These are phyloP conservation scores for Ondatra zibethicus DNA, from an alignment of 2,113 vertebrate species.

Conservation along the genomic window DNA sequence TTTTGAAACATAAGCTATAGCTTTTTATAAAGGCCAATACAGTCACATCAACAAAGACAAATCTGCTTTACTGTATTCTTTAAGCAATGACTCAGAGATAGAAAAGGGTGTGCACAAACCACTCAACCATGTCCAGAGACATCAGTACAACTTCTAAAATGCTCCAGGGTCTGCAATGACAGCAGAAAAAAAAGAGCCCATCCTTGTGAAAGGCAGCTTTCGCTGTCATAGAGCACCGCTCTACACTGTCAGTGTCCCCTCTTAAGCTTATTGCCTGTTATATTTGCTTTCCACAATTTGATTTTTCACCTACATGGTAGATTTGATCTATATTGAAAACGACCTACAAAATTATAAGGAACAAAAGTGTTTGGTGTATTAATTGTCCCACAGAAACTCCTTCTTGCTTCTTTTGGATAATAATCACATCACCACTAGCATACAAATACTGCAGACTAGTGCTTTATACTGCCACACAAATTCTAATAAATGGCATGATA, in stretches of 20 bases:
- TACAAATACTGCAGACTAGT: neutral
- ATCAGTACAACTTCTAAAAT: neutral
- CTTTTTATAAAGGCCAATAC: slow-evolving; percentile 44
- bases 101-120: neutral
- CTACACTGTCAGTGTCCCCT: neutral
- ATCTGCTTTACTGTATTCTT: slow-evolving; percentile 38
- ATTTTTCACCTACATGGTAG: slow-evolving; percentile 58
- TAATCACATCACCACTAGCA: neutral
- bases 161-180: neutral
- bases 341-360: slow-evolving; percentile 58
- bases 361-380: slow-evolving; percentile 53
- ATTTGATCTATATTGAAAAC: slow-evolving; percentile 68
- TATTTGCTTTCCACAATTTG: slow-evolving; percentile 56
- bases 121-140: slow-evolving; percentile 33
- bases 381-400: slow-evolving; percentile 34
- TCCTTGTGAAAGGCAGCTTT: neutral
- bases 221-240: slow-evolving; percentile 24
- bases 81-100: slow-evolving; percentile 18
- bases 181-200: neutral
- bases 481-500: neutral
- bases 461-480: neutral
- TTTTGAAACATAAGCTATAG: neutral
- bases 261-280: slow-evolving; percentile 47
- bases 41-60: slow-evolving; percentile 39
- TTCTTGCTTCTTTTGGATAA: slow-evolving; percentile 58